These are phyloP conservation scores for Crypturellus tataupa DNA, from an alignment of 2,797 vertebrate species.

Conservation along the genomic window DNA sequence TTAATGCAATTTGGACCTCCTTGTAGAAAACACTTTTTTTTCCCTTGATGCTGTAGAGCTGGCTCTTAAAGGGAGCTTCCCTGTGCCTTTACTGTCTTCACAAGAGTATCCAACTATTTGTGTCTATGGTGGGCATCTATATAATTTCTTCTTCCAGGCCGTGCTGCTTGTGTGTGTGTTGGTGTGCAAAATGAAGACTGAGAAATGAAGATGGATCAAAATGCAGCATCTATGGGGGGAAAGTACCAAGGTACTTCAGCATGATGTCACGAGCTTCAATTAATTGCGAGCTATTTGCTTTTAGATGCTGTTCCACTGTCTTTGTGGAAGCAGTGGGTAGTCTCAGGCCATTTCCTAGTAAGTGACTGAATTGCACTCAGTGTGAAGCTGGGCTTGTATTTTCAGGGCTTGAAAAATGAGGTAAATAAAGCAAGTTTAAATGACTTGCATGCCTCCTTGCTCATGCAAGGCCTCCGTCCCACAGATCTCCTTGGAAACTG, in stretches of 20 bases:
- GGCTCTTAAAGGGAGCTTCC: neutral
- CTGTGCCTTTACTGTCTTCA: neutral
- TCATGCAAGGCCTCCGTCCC: neutral
- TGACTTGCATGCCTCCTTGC: neutral
- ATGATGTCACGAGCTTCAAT: neutral
- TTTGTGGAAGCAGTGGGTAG: neutral
- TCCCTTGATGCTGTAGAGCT: neutral
- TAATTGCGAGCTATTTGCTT: neutral
- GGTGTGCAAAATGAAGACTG: neutral
- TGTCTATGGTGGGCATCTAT: neutral
- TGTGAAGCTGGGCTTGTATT: neutral
- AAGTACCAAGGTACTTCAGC: neutral
- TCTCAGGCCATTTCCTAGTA: neutral
- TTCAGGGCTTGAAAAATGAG: neutral
- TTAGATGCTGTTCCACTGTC: neutral
- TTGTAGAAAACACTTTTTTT: neutral
- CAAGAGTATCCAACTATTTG: neutral
- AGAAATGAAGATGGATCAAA: neutral
- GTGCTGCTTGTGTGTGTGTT: neutral
- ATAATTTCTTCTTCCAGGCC: neutral
- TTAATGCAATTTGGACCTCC: neutral
- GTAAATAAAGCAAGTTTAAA: neutral
- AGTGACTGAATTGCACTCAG: neutral
- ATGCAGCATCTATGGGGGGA: neutral
- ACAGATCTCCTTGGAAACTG: conserved; percentile 26